These are phyloP conservation scores for Stegostoma tigrinum DNA, from an alignment of 2,113 vertebrate species.

Conservation along the genomic window DNA sequence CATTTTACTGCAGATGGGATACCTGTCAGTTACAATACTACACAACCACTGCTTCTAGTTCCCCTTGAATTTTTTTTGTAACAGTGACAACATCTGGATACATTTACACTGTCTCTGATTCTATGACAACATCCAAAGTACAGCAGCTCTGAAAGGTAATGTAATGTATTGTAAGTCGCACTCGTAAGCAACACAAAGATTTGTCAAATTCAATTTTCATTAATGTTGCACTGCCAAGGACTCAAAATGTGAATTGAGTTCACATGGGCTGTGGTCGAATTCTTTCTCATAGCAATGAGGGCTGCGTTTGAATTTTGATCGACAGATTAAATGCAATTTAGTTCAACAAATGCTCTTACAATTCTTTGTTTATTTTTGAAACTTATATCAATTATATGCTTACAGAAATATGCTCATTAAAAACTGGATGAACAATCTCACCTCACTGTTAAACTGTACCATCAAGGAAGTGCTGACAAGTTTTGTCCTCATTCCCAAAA, in stretches of 20 bases:
- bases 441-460: conserved; percentile 55
- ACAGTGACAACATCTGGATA: neutral
- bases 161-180: neutral
- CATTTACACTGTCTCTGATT: neutral
- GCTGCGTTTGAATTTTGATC: neutral
- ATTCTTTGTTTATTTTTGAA: neutral
- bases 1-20: neutral
- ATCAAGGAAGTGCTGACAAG: conserved; percentile 54
- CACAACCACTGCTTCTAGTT: neutral
- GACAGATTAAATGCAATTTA: conserved; percentile 5
- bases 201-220: neutral
- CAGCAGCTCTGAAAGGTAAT: neutral
- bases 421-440: conserved; percentile 52
- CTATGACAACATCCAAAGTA: neutral
- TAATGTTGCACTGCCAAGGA: neutral
- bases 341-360: neutral
- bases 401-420: neutral
- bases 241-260: neutral
- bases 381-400: neutral
- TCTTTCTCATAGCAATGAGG: neutral
- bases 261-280: neutral
- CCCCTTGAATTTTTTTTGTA: neutral
- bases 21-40: neutral
- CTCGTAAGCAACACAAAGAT: neutral
- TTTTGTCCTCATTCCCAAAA: conserved; percentile 54